phyloP scores from a whole-genome alignment of 2,113 vertebrate genomes.

The Podilymbus podiceps region DNA sequence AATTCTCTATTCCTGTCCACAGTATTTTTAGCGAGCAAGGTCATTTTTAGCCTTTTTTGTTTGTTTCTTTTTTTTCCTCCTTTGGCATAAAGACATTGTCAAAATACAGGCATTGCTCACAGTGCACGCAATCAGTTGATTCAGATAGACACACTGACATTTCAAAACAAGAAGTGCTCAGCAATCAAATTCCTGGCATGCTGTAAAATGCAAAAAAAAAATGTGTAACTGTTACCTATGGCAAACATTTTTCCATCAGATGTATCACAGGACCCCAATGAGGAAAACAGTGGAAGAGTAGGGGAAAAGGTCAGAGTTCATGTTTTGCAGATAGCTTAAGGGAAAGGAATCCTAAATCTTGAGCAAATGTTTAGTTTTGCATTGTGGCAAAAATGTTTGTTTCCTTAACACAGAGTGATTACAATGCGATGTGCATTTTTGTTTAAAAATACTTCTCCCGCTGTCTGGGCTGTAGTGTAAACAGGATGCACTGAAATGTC shows the following conservation, averaged over 20 bases:
- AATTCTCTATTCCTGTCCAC: conserved; percentile 16
- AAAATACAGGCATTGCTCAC: background rate
- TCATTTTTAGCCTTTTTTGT: background rate
- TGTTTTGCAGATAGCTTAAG: background rate
- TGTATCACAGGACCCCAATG: background rate
- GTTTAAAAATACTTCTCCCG: conserved; percentile 34
- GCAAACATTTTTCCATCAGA: conserved; percentile 3
- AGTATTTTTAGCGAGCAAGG: conserved; percentile 31
- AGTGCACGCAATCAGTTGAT: background rate
- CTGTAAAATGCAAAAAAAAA: background rate
- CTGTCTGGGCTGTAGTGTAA: conserved; percentile 31
- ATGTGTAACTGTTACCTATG: background rate
- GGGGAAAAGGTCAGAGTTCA: background rate
- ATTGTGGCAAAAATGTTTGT: background rate
- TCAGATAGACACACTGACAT: background rate
- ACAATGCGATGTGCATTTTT: conserved; percentile 18
- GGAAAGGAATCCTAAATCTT: conserved; percentile 4
- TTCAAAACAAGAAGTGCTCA: conserved; percentile 16
- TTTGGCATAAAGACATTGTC: background rate
- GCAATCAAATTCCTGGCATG: background rate
- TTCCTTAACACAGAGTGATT: background rate
- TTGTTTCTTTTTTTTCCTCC: background rate
- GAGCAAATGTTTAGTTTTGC: background rate
- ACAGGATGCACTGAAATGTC: conserved; percentile 54
- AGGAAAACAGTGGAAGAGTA: background rate